Evolutionary conservation across 2,113 vertebrate species (phyloP), one percentile per base, ranked within the genome.

Genomic region (Lates calcarifer): DNA sequence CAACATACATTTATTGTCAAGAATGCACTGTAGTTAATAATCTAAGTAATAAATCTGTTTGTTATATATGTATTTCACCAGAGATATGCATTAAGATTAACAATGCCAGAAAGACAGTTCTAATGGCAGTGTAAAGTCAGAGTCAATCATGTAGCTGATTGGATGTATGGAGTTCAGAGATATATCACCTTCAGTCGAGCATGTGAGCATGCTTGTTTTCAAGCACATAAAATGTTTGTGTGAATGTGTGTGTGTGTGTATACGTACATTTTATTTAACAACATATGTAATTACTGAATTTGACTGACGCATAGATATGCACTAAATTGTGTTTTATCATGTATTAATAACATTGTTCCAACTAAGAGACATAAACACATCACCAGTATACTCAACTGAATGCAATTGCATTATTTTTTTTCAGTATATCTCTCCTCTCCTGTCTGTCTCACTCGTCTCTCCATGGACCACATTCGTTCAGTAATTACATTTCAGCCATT

Each of bases 401-500:
- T 61, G 26, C 39, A 61, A 53, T 66, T 53, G 45, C 66, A 31
- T 72, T 15, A 31, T 74, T 76, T 57, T 47, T 45, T 73, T 6
- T 70, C 49, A 62, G 35, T 33, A 24, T 35, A 35, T 63, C 62
- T 81, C 67, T 69, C 68, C 31, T 15, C 58, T 47, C 37, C 53
- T 78, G 57, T 64, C 56, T 83, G 47, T 82, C 89, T 84, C 63
- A 24, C 66, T 71, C 67, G 39, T 79, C 87, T 75, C 86, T 89
- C 85, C 35, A 12, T 33, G 65, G 83, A 88, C 84, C 66, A 55
- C 77, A 77, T 58, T 87, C 64, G 29, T 63, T 79, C 85, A 62
- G 89, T 92, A 92, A 94, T 92, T 91, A 93, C 90, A 88, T 91
- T 90, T 78, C 83, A 80, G 77, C 90, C 87, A 90, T 93, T 93